Percentiles rank a stretch among this genome's conserved stretches.
phyloP scores from a whole-genome alignment of 2,797 vertebrate species.

The Argentina silus region DNA sequence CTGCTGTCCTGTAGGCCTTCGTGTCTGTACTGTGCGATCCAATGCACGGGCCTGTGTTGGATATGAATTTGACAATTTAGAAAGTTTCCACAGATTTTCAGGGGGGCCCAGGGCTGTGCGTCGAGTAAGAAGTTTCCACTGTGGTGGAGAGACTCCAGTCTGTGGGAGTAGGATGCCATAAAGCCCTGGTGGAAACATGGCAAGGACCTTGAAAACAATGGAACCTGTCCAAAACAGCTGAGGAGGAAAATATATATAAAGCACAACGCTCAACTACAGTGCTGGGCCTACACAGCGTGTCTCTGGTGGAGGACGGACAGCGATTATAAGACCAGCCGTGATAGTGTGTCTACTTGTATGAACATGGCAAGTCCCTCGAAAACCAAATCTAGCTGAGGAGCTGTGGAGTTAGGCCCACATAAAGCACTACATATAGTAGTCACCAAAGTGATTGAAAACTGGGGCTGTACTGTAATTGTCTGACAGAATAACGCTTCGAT shows the following conservation, averaged over 20 bases:
- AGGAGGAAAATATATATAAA: not conserved
- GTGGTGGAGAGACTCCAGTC: slow-evolving; percentile 42
- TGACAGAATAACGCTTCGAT: no score
- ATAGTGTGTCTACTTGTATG: no score
- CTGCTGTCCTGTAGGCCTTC: no score
- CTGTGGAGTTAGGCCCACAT: no score
- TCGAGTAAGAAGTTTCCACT: slow-evolving; percentile 76
- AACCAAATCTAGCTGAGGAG: no score
- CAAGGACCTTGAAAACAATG: slow-evolving; percentile 34
- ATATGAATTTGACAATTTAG: slow-evolving; percentile 61
- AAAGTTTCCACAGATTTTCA: slow-evolving; percentile 72
- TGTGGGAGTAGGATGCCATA: slow-evolving; percentile 60
- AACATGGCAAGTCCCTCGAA: no score
- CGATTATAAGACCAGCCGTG: no score
- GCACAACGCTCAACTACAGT: not conserved
- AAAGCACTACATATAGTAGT: no score
- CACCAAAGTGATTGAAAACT: no score
- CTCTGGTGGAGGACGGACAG: not conserved
- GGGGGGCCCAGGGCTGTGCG: slow-evolving; percentile 64
- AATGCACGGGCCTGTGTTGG: slow-evolving; percentile 31
- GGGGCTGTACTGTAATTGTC: no score
- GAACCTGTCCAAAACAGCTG: slow-evolving; percentile 28
- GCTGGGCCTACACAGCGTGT: not conserved
- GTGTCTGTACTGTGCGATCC: no score
- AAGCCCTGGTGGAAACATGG: slow-evolving; percentile 72